Evolutionary conservation across 1,140 invertebrate genomes (phyloP), one percentile per base, ranked within the genome.

Genomic region (Drosophila pectinifera): DNA sequence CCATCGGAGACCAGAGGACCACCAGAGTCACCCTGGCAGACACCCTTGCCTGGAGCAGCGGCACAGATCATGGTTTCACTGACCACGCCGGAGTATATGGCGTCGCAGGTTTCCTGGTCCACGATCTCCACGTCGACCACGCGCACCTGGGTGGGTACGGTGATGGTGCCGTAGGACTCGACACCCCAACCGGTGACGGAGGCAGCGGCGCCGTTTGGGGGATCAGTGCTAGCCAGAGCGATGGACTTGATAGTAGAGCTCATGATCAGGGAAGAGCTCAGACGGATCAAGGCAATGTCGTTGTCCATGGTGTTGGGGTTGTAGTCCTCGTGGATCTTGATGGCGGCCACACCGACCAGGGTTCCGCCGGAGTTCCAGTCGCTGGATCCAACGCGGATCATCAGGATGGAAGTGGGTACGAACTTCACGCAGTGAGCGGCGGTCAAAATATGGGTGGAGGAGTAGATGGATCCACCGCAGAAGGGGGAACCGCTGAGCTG

Each of bases 241-340:
- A 93, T 91, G 11, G 83, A 18, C 51, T 92, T 80, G 18, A 94
- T 91, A 28, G 72, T 90, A 0, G 81, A 43, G 20, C 43, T 89
- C 16, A 88, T 90, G 42, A 18, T 5, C 20, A 94, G 76, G 20
- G 77, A 4, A 10, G 69, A 49, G 31, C 88, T 72, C 3, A 94
- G 57, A n/a, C 75, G 69, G 46, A 94, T 74, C 7, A 94, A 53
- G 11, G 93, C 94, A 13, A 95, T 90, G 54, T 95, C 94, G 72
- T 94, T 93, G 51, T 77, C 78, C 76, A 91, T 89, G 62, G 86
- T 91, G 39, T 67, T 78, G 62, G 75, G 2, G 24, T 89, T 91
- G 79, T 91, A 92, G 1, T 73, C 75, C 48, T 73, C 77, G 62
- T 92, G 85, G 51, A 73, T 90, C 5, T 20, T 59, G n/a, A n/a